A percentile compares a stretch with the other conserved stretches of the same genome.
These are phyloP conservation scores for Tryphoninae sp. DNA, from an alignment of 2,888 invertebrate species.

Conservation along the genomic window DNA sequence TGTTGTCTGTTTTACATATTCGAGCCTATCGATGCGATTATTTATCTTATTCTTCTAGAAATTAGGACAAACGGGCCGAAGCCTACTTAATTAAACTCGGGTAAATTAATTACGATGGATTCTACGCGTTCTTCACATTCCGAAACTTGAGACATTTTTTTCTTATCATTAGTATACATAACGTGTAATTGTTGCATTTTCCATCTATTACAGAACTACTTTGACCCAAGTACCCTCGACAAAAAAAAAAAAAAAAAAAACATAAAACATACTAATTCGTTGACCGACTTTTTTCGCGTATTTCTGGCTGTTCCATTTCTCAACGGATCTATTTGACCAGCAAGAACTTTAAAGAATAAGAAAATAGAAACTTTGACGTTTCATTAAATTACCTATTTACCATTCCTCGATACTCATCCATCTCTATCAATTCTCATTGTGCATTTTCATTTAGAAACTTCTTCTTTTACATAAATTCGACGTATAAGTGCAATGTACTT, in stretches of 20 bases:
- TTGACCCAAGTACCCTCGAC: conserved; percentile 48
- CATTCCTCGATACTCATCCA: conserved; percentile 11
- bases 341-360: conserved; percentile 34
- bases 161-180: conserved; percentile 18
- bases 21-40: conserved; percentile 20
- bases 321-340: conserved; percentile 62
- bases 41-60: conserved; percentile 23
- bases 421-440: background rate
- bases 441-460: background rate
- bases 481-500: conserved; percentile 17
- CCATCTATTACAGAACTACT: conserved; percentile 47
- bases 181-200: conserved; percentile 49
- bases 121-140: conserved; percentile 57
- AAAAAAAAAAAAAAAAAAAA: conserved; percentile 13
- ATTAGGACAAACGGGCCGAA: conserved; percentile 43
- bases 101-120: conserved; percentile 55
- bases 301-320: conserved; percentile 68
- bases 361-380: conserved; percentile 20
- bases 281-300: conserved; percentile 51
- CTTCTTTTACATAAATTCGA: conserved; percentile 13
- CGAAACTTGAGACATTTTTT: conserved; percentile 50
- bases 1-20: conserved; percentile 69
- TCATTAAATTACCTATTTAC: background rate
- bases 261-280: conserved; percentile 51
- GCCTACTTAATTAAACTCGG: conserved; percentile 59